phyloP scores from a whole-genome alignment of 2,113 vertebrate species.

The Megaleporinus macrocephalus region DNA sequence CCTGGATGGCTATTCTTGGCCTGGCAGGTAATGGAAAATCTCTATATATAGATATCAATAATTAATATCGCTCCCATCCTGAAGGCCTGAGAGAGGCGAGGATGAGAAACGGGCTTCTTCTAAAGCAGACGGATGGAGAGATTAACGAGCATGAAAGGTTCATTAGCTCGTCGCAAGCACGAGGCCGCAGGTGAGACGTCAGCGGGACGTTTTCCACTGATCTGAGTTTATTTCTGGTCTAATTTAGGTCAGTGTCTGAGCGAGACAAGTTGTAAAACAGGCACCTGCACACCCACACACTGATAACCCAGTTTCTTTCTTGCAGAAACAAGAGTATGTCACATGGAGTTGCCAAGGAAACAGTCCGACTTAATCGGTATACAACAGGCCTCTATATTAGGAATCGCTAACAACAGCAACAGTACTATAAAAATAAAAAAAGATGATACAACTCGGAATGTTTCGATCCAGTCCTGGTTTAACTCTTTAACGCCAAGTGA shows the following conservation, averaged over 20 bases:
- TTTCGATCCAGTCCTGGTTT: no score
- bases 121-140: neutral
- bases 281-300: neutral
- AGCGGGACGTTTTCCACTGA: neutral
- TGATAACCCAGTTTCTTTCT: constrained; percentile 20
- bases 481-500: no score
- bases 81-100: constrained; percentile 12
- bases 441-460: no score
- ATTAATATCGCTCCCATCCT: constrained; percentile 27
- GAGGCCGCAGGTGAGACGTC: neutral
- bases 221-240: neutral
- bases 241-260: neutral
- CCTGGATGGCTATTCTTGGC: constrained; percentile 30
- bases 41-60: constrained; percentile 30
- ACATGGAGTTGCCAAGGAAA: constrained; percentile 8
- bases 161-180: neutral
- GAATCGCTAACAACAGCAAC: neutral
- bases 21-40: constrained; percentile 28
- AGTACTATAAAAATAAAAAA: neutral
- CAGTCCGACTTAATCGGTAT: constrained; percentile 15
- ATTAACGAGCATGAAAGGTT: neutral
- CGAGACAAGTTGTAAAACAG: neutral
- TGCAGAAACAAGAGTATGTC: neutral
- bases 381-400: neutral
- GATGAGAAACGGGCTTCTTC: neutral